Percentiles rank a stretch among this genome's conserved stretches.
phyloP scores from a whole-genome alignment of 92 coral and sea anemone species.

The Bergia sp. region DNA sequence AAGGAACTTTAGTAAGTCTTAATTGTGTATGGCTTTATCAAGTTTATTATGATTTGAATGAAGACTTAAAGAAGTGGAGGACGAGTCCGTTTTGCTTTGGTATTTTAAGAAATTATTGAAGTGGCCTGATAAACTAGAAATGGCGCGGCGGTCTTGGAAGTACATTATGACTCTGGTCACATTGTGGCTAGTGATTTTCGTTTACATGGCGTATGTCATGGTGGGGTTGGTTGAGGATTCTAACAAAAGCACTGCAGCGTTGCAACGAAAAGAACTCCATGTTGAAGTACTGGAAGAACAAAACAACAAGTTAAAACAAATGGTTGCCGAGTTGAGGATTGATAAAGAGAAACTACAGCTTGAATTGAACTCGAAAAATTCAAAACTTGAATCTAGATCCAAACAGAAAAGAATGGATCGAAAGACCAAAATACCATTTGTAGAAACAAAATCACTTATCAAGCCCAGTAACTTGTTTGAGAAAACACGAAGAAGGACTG shows the following conservation, averaged over 20 bases:
- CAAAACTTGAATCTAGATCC: conserved; percentile 33
- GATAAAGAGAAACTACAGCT: conserved; percentile 61
- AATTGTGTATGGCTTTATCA: conserved; percentile 2
- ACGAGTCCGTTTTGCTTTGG: not conserved
- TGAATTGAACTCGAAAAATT: conserved; percentile 48
- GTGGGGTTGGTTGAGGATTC: conserved; percentile 78
- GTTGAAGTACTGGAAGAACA: conserved; percentile 65
- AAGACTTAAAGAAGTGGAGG: not conserved
- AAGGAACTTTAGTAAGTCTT: not conserved
- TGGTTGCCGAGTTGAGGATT: conserved; percentile 64
- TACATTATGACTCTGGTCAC: conserved; percentile 67
- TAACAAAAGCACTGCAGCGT: conserved; percentile 58
- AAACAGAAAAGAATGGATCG: conserved; percentile 18
- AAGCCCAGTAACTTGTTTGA: conserved; percentile 66
- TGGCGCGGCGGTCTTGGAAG: conserved; percentile 81
- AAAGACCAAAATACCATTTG: not conserved
- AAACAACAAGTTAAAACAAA: conserved; percentile 65
- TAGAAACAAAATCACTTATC: conserved; percentile 1
- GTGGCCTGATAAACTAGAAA: not conserved
- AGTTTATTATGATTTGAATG: not conserved
- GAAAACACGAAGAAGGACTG: conserved; percentile 69
- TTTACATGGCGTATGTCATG: conserved; percentile 85
- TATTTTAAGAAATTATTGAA: not conserved
- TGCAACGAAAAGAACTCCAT: conserved; percentile 68
- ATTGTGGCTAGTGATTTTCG: conserved; percentile 74